Conservation (phyloP, 2,797 vertebrate species). For the Schizothorax lantsangensis region DNA sequence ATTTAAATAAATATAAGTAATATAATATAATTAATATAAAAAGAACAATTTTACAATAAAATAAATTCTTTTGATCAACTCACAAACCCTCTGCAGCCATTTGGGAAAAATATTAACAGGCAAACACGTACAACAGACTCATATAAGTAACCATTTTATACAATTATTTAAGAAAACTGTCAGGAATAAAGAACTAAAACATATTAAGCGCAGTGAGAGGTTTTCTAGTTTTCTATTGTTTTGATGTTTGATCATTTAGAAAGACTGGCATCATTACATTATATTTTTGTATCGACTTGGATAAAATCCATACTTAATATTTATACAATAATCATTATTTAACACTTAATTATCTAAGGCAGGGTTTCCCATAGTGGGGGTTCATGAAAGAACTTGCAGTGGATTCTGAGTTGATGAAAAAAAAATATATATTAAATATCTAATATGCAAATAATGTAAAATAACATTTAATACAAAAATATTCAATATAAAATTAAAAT, state of each 20-base stretch:
- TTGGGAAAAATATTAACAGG: neutral
- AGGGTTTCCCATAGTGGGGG: neutral
- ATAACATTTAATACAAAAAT: neutral
- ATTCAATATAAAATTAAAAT: neutral
- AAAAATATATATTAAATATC: too few relatives aligned
- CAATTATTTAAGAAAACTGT: neutral
- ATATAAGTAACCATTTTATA: neutral
- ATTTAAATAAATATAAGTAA: neutral
- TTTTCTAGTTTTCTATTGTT: constrained; percentile 6
- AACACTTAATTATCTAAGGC: neutral
- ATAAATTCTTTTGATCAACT: neutral
- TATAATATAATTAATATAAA: too few relatives aligned
- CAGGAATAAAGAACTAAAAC: neutral
- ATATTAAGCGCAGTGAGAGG: neutral
- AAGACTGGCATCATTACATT: neutral
- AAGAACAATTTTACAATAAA: too few relatives aligned
- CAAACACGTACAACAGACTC: neutral
- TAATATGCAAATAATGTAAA: neutral
- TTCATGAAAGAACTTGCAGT: neutral
- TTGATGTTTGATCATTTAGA: neutral
- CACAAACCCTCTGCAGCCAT: neutral
- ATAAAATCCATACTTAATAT: neutral
- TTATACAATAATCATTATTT: neutral
- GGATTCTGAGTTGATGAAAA: neutral
- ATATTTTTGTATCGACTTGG: neutral